Percentiles rank a stretch among this genome's conserved stretches.
Evolutionary conservation across 2,888 invertebrate species (phyloP).

Genomic region (Drosophila monieri): DNA sequence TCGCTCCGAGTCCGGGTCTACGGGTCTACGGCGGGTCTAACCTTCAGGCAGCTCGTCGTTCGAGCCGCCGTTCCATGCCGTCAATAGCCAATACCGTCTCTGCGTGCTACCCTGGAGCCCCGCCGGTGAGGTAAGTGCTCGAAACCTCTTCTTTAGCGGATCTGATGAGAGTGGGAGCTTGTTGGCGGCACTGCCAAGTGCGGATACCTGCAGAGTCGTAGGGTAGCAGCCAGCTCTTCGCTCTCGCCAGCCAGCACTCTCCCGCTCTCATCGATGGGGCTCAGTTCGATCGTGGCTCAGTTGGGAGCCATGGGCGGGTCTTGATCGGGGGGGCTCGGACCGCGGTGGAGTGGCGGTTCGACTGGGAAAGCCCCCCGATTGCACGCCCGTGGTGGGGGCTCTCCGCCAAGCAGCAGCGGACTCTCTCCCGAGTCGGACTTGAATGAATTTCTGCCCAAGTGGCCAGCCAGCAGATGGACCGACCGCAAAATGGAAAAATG

Average conservation of each 20-base stretch:
- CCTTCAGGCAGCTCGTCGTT: conserved; percentile 65
- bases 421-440: conserved; percentile 36
- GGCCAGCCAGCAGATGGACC: conserved; percentile 73
- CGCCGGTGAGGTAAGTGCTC: not conserved
- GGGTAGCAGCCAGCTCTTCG: conserved; percentile 3
- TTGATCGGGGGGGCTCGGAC: not conserved
- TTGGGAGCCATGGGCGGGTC: not conserved
- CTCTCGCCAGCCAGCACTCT: conserved; percentile 14
- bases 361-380: not conserved
- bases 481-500: conserved; percentile 54
- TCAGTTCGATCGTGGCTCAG: conserved; percentile 22
- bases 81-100: not conserved
- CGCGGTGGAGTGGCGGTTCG: not conserved
- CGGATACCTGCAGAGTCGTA: not conserved
- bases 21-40: conserved; percentile 54
- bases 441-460: conserved; percentile 41
- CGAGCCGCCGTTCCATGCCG: conserved; percentile 26
- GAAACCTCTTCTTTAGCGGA: no score
- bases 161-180: not conserved
- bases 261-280: conserved; percentile 12
- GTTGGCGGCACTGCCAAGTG: not conserved
- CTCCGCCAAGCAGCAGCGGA: conserved; percentile 1
- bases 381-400: conserved; percentile 9
- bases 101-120: conserved; percentile 4
- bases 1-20: not conserved